Conservation (phyloP, 1,140 invertebrate species). For the Octopus sinensis region DNA sequence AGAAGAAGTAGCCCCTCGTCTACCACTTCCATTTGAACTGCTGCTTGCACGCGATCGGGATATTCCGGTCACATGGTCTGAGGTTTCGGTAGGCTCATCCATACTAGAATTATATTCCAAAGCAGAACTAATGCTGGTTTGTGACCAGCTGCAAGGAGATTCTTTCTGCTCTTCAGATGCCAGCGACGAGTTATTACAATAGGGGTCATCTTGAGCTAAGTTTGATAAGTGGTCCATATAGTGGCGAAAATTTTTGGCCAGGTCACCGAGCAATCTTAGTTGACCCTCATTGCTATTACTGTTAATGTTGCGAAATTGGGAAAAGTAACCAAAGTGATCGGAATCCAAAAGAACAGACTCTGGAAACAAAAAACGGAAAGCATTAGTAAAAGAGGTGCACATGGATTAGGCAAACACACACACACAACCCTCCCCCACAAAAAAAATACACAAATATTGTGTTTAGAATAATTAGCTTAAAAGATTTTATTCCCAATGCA, state of each 20-base stretch:
- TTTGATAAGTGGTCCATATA: constrained; percentile 45
- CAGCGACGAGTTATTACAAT: not conserved
- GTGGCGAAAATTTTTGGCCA: constrained; percentile 39
- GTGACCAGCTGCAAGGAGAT: not conserved
- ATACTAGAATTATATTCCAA: not conserved
- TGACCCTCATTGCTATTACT: not conserved
- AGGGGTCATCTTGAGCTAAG: constrained; percentile 20
- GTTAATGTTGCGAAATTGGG: not conserved
- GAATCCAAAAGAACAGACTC: constrained; percentile 11
- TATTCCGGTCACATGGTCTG: not conserved
- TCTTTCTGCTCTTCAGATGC: not conserved
- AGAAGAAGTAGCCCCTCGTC: not conserved
- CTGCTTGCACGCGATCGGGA: not conserved
- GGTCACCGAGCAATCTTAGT: constrained; percentile 12
- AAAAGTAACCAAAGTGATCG: not conserved
- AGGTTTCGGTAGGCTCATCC: not conserved
- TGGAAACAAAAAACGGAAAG: not conserved
- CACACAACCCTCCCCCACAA: no score
- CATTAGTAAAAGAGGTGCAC: not conserved
- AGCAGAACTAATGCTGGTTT: not conserved
- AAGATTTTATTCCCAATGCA: no score
- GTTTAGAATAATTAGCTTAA: no score
- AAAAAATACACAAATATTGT: no score
- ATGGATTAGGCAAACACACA: no score
- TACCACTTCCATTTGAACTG: not conserved